Conservation (phyloP, 2,113 vertebrate genomes). For the Crotalus tigris region DNA sequence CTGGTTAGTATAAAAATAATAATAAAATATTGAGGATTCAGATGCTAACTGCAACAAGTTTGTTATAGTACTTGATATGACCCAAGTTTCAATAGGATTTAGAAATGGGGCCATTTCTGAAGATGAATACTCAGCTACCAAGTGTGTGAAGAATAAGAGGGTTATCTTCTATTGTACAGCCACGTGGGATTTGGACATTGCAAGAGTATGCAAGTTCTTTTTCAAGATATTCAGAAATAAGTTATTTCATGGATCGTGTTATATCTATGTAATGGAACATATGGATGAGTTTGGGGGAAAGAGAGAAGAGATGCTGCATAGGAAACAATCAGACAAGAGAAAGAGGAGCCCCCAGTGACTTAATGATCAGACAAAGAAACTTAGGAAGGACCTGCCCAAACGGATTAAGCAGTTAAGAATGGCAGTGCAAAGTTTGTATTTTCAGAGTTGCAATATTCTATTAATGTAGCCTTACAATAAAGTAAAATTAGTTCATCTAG, state of each 20-base stretch:
- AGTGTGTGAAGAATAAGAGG: neutral
- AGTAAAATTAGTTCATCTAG: neutral
- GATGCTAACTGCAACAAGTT: neutral
- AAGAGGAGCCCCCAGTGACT: neutral
- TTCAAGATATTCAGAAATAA: neutral
- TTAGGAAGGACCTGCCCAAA: neutral
- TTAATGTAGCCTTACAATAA: neutral
- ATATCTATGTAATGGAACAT: neutral
- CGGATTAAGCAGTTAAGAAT: neutral
- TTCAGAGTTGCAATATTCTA: neutral
- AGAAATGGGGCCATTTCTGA: neutral
- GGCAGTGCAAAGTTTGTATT: neutral
- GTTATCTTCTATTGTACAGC: neutral
- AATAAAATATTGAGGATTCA: neutral
- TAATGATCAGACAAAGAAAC: neutral
- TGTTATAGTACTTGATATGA: neutral
- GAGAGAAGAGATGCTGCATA: neutral
- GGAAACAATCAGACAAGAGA: neutral
- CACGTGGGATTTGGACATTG: neutral
- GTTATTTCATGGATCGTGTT: neutral
- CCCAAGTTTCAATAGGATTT: neutral
- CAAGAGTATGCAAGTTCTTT: neutral
- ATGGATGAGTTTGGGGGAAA: neutral
- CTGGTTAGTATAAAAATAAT: neutral
- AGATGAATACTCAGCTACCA: neutral